phyloP scores from a whole-genome alignment of 2,888 invertebrate genomes.

The Sarcophaga caerulescens region DNA sequence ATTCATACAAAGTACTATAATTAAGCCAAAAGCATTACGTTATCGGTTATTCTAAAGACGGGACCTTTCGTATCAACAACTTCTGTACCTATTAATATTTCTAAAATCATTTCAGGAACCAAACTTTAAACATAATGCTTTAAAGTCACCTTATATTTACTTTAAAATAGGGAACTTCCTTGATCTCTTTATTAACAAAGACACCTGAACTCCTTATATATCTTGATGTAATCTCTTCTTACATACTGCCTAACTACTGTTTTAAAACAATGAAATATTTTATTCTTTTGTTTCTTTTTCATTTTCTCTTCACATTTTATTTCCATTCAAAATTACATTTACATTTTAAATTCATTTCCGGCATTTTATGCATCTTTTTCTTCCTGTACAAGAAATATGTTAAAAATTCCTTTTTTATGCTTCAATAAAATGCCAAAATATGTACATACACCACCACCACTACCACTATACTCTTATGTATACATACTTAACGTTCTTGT shows the following conservation, averaged over 20 bases:
- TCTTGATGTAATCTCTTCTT: no score
- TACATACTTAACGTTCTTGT: background rate
- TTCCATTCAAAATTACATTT: slow-evolving; percentile 28
- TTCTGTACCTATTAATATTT: no score
- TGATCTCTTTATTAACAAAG: no score
- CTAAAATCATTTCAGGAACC: no score
- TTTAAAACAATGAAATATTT: slow-evolving; percentile 38
- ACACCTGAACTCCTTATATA: no score
- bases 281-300: background rate
- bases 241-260: background rate
- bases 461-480: background rate
- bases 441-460: background rate
- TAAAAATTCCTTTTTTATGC: slow-evolving; percentile 11
- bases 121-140: no score
- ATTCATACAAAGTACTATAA: no score
- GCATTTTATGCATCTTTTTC: slow-evolving; percentile 6
- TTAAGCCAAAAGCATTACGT: no score
- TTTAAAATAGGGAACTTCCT: no score
- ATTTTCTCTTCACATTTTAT: slow-evolving; percentile 4
- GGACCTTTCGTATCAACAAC: no score
- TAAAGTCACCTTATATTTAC: no score
- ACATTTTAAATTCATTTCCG: slow-evolving; percentile 45
- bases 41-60: no score
- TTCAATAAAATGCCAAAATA: background rate
- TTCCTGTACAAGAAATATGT: slow-evolving; percentile 5